Percentiles rank a stretch among this genome's conserved stretches.
These are phyloP conservation scores for Camelus dromedarius DNA, from an alignment of 2,113 vertebrate species.

Conservation along the genomic window DNA sequence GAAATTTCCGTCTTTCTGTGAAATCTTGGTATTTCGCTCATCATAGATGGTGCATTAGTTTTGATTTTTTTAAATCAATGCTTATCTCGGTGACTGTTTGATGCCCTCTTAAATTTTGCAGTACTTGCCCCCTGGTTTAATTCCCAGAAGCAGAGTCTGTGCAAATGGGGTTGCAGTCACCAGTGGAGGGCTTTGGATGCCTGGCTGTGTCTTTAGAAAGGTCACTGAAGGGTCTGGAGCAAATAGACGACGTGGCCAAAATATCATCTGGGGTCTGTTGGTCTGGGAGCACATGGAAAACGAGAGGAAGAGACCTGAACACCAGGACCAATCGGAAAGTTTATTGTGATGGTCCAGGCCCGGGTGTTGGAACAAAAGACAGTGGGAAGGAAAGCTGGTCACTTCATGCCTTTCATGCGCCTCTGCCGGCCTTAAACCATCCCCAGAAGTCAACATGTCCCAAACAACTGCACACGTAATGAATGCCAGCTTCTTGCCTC, in stretches of 20 bases:
- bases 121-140: neutral
- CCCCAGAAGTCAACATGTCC: neutral
- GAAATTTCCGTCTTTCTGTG: neutral
- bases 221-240: neutral
- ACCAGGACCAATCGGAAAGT: neutral
- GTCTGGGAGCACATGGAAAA: neutral
- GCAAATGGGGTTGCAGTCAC: fast-evolving
- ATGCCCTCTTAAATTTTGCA: neutral
- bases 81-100: neutral
- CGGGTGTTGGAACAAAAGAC: neutral
- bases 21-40: neutral
- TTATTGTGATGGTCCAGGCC: neutral
- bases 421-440: neutral
- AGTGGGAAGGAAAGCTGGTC: neutral
- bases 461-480: neutral
- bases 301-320: fast-evolving
- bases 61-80: neutral
- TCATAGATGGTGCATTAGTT: neutral
- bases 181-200: neutral
- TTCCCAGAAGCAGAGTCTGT: neutral
- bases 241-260: neutral
- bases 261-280: fast-evolving
- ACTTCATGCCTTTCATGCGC: fast-evolving
- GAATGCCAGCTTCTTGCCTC: constrained; percentile 9
- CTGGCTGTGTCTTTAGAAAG: neutral